phyloP scores from a whole-genome alignment of 2,888 invertebrate genomes.

The Sepiola atlantica region DNA sequence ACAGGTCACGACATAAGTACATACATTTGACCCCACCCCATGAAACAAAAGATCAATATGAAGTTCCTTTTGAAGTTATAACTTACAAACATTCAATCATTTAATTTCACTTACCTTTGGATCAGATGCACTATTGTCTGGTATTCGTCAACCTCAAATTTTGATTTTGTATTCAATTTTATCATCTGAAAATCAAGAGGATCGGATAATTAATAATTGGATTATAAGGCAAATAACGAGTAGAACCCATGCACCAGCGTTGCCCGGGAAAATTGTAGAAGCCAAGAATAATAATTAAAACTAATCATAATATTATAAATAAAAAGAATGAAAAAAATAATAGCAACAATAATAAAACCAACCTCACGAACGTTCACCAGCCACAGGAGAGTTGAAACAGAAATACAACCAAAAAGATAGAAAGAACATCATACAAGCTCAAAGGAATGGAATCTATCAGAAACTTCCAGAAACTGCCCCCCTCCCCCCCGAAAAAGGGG shows the following conservation, averaged over 20 bases:
- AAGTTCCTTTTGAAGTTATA: too few relatives aligned
- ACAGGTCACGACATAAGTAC: too few relatives aligned
- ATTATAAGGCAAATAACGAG: too few relatives aligned
- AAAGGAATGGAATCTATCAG: neutral
- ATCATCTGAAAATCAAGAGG: neutral
- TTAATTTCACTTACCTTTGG: neutral
- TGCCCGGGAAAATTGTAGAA: too few relatives aligned
- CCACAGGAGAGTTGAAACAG: neutral
- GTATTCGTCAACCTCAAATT: neutral
- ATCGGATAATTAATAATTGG: too few relatives aligned
- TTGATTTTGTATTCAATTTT: neutral
- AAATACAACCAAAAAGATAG: too few relatives aligned
- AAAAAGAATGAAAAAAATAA: neutral
- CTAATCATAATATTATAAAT: neutral
- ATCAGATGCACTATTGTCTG: neutral
- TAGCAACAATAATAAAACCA: neutral
- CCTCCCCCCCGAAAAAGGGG: neutral
- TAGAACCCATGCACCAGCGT: too few relatives aligned
- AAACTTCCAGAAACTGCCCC: accelerated
- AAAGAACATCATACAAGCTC: too few relatives aligned
- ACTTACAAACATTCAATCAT: too few relatives aligned
- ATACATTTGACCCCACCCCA: too few relatives aligned
- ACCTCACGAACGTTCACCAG: neutral
- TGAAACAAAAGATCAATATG: too few relatives aligned
- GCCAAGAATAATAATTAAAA: too few relatives aligned